phyloP scores from a whole-genome alignment of 2,113 vertebrate genomes.

The Pedionomus torquatus region DNA sequence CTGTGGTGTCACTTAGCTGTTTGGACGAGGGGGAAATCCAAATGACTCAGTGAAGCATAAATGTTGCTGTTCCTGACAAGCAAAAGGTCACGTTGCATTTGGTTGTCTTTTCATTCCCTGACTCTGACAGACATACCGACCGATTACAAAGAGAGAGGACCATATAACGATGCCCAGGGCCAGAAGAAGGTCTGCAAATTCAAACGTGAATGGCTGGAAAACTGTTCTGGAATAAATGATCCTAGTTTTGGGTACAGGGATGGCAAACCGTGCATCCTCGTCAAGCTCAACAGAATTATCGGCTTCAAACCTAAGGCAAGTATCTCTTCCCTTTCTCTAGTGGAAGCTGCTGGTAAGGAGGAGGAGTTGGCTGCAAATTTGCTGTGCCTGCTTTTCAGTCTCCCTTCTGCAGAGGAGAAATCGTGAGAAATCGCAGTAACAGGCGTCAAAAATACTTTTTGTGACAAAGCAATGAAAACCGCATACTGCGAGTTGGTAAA shows the following conservation, averaged over 20 bases:
- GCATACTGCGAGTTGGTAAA: background rate
- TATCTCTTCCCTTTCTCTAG: background rate
- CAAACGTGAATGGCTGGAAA: slow-evolving; percentile 75
- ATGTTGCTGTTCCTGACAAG: background rate
- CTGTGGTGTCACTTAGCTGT: background rate
- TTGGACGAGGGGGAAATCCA: background rate
- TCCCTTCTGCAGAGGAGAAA: background rate
- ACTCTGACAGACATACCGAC: slow-evolving; percentile 26
- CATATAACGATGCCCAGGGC: slow-evolving; percentile 40
- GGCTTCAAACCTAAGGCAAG: slow-evolving; percentile 90
- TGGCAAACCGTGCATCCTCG: slow-evolving; percentile 89
- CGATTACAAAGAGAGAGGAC: slow-evolving; percentile 75
- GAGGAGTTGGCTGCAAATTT: background rate
- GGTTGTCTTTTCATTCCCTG: background rate
- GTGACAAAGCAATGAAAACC: background rate
- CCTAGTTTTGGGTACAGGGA: slow-evolving; percentile 78
- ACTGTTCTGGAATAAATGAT: slow-evolving; percentile 83
- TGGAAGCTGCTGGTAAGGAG: background rate
- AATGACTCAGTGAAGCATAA: rapidly evolving
- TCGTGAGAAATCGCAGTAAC: background rate
- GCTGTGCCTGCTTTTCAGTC: background rate
- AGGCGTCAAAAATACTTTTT: background rate
- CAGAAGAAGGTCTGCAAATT: slow-evolving; percentile 85
- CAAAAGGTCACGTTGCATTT: background rate
- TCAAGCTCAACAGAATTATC: slow-evolving; percentile 95